Conservation (phyloP, 1,140 invertebrate genomes). For the Sminthurinus signatus region DNA sequence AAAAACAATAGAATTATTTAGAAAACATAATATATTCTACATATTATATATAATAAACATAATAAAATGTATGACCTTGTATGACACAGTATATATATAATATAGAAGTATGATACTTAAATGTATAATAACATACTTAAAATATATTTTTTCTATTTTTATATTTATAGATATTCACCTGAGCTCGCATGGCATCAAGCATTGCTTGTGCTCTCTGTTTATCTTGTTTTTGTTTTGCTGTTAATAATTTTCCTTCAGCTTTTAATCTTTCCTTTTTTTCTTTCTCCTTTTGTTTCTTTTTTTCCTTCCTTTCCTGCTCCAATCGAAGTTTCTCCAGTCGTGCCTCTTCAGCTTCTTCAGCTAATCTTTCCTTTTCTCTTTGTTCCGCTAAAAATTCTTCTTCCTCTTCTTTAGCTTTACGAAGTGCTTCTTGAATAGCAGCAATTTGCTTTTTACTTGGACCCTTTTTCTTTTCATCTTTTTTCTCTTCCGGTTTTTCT, state of each 20-base stretch:
- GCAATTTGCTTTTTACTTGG: slow-evolving; percentile 69
- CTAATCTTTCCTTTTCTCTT: slow-evolving; percentile 66
- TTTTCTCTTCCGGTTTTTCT: slow-evolving; percentile 56
- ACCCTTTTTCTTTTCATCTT: slow-evolving; percentile 54
- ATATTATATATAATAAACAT: too few species aligned
- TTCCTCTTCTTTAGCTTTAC: slow-evolving; percentile 83
- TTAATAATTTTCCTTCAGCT: slow-evolving; percentile 88
- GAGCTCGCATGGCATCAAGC: slow-evolving; percentile 77
- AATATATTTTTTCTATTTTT: too few species aligned
- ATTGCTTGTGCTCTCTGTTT: slow-evolving; percentile 76
- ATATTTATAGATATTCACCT: too few species aligned
- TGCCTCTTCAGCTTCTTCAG: slow-evolving; percentile 65
- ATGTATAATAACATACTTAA: too few species aligned
- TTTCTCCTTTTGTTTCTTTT: slow-evolving; percentile 91
- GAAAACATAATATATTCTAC: too few species aligned
- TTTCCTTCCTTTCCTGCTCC: slow-evolving; percentile 81
- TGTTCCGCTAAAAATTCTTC: slow-evolving; percentile 69
- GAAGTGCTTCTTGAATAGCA: slow-evolving; percentile 82
- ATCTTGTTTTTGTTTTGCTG: slow-evolving; percentile 86
- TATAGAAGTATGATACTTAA: too few species aligned
- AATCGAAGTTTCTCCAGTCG: slow-evolving; percentile 62
- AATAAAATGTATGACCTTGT: too few species aligned
- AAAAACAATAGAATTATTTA: too few species aligned
- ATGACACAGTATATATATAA: too few species aligned
- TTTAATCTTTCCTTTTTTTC: slow-evolving; percentile 87